A percentile compares a stretch with the other conserved stretches of the same genome.
These are phyloP conservation scores for Brachypalpus laphriformis DNA, from an alignment of 2,888 invertebrate genomes.

Conservation along the genomic window DNA sequence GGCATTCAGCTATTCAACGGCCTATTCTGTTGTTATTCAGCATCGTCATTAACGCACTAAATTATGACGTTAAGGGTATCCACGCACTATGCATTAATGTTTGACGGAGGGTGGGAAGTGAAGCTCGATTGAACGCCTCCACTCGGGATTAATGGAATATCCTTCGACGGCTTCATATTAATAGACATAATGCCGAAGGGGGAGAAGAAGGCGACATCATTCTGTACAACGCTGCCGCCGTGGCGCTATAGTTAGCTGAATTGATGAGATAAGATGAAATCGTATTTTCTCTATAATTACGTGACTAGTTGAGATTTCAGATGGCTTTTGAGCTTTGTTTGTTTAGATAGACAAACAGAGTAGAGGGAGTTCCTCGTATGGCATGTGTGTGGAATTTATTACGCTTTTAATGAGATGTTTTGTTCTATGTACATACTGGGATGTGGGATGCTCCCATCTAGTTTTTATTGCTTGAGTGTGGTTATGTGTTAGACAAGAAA, in stretches of 20 bases:
- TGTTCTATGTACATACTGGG: not conserved
- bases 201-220: not conserved
- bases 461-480: not conserved
- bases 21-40: not conserved
- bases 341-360: not conserved
- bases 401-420: slow-evolving; percentile 1
- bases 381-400: slow-evolving; percentile 4
- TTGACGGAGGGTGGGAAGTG: not conserved
- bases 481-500: not conserved
- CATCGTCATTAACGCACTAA: slow-evolving; percentile 7
- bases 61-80: slow-evolving; percentile 1
- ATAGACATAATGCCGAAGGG: not conserved
- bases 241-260: not conserved
- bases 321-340: slow-evolving; percentile 19
- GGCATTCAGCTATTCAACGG: slow-evolving; percentile 1
- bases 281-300: slow-evolving; percentile 35
- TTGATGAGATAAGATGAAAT: slow-evolving; percentile 38
- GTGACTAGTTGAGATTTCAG: slow-evolving; percentile 22
- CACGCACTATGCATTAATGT: not conserved
- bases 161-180: not conserved
- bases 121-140: not conserved
- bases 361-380: not conserved
- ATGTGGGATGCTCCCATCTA: not conserved
- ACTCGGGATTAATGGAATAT: slow-evolving; percentile 1
- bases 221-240: not conserved